phyloP scores from a whole-genome alignment of 2,113 vertebrate genomes.

The Xenopus borealis region DNA sequence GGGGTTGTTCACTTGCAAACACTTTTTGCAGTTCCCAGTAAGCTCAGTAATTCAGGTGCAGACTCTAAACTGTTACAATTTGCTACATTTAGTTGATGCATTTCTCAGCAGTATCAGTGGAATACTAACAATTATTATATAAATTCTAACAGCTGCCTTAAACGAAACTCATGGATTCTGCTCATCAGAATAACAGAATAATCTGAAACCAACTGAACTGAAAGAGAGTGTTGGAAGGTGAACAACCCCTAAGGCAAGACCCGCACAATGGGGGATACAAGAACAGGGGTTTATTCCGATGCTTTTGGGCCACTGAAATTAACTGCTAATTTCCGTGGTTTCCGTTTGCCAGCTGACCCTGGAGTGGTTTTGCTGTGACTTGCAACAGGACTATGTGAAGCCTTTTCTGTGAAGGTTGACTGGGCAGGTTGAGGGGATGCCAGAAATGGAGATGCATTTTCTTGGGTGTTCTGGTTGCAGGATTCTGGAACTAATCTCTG shows the following conservation, averaged over 20 bases:
- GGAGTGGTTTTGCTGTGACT: slow-evolving; percentile 65
- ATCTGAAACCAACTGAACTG: too few relatives aligned
- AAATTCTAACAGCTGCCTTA: too few relatives aligned
- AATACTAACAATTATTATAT: too few relatives aligned
- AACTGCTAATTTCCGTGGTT: slow-evolving; percentile 89
- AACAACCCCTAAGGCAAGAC: slow-evolving; percentile 35
- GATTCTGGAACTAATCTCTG: slow-evolving; percentile 56
- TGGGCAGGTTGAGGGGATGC: slow-evolving; percentile 54
- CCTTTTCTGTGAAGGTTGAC: slow-evolving; percentile 54
- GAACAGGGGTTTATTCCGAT: slow-evolving; percentile 68
- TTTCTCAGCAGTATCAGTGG: too few relatives aligned
- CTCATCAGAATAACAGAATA: too few relatives aligned
- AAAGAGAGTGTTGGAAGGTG: too few relatives aligned
- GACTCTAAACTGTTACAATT: too few relatives aligned
- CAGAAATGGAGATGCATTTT: slow-evolving; percentile 52
- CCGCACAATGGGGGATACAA: slow-evolving; percentile 32
- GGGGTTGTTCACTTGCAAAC: too few relatives aligned
- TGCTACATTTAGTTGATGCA: too few relatives aligned
- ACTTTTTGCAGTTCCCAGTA: too few relatives aligned
- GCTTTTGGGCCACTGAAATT: slow-evolving; percentile 90
- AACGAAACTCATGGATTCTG: too few relatives aligned
- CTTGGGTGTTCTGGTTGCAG: slow-evolving; percentile 53
- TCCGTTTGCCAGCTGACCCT: slow-evolving; percentile 82
- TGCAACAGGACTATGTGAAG: slow-evolving; percentile 53
- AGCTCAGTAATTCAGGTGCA: too few relatives aligned